Evolutionary conservation across 2,888 invertebrate genomes (phyloP).

Genomic region (Dryomyza anilis): DNA sequence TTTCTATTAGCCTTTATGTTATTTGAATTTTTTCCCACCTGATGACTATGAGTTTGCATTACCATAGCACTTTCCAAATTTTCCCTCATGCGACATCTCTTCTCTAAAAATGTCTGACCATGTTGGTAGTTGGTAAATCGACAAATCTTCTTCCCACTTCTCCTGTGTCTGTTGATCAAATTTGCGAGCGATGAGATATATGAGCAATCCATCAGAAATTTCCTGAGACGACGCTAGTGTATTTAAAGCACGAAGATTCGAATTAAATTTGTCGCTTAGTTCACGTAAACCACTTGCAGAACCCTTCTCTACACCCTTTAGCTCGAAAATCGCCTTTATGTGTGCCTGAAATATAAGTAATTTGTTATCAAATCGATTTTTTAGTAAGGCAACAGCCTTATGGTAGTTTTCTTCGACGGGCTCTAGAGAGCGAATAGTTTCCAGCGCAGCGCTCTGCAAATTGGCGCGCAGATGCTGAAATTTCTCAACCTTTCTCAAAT

Average conservation of each 20-base stretch:
- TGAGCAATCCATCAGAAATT: constrained; percentile 18
- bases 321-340: constrained; percentile 28
- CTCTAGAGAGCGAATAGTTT: constrained; percentile 30
- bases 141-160: constrained; percentile 19
- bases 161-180: constrained; percentile 7
- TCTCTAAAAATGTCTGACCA: constrained; percentile 15
- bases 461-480: constrained; percentile 30
- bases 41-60: neutral
- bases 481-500: constrained; percentile 30
- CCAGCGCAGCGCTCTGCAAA: constrained; percentile 21
- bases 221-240: constrained; percentile 12
- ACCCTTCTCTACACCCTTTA: constrained; percentile 19
- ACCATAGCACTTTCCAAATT: neutral
- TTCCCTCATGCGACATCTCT: neutral
- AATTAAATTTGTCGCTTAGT: too few species aligned
- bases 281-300: constrained; percentile 22
- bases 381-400: constrained; percentile 26
- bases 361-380: constrained; percentile 33
- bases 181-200: constrained; percentile 8
- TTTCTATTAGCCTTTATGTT: neutral
- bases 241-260: constrained; percentile 18
- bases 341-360: constrained; percentile 29
- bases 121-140: constrained; percentile 2
- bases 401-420: constrained; percentile 30
- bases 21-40: neutral